These are phyloP conservation scores for Himalopsyche anomala DNA, from an alignment of 2,888 invertebrate species.

Conservation along the genomic window DNA sequence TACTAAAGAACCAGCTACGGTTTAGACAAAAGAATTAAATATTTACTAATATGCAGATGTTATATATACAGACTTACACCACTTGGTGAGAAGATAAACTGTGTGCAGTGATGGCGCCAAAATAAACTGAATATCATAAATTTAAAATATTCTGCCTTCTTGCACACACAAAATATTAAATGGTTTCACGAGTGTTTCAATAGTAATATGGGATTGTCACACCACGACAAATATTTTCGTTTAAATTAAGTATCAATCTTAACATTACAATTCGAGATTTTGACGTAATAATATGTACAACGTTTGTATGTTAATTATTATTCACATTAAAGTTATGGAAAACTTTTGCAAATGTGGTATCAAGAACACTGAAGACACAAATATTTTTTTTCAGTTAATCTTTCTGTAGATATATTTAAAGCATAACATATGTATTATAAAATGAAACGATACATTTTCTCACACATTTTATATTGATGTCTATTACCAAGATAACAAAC, in stretches of 20 bases:
- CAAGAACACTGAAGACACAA: neutral
- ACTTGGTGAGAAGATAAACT: no score
- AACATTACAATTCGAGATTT: neutral
- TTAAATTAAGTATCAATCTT: neutral
- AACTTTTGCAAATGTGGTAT: conserved; percentile 56
- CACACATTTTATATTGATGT: neutral
- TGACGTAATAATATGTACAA: conserved; percentile 56
- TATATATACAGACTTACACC: no score
- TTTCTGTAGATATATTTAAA: neutral
- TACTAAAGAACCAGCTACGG: no score
- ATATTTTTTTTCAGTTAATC: neutral
- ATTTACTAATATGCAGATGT: no score
- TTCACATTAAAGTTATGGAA: conserved; percentile 50
- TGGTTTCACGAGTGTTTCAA: no score
- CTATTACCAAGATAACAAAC: neutral
- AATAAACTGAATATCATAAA: no score
- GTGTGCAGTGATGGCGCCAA: no score
- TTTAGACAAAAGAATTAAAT: no score
- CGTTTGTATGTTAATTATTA: conserved; percentile 50
- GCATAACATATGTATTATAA: neutral
- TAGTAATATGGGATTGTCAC: no score
- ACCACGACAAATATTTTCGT: conserved; percentile 1
- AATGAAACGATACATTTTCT: neutral
- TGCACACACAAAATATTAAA: no score
- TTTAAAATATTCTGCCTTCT: no score